A percentile compares a stretch with the other conserved stretches of the same genome.
Evolutionary conservation across 2,888 invertebrate genomes (phyloP).

Genomic region (Bombyx huttoni): DNA sequence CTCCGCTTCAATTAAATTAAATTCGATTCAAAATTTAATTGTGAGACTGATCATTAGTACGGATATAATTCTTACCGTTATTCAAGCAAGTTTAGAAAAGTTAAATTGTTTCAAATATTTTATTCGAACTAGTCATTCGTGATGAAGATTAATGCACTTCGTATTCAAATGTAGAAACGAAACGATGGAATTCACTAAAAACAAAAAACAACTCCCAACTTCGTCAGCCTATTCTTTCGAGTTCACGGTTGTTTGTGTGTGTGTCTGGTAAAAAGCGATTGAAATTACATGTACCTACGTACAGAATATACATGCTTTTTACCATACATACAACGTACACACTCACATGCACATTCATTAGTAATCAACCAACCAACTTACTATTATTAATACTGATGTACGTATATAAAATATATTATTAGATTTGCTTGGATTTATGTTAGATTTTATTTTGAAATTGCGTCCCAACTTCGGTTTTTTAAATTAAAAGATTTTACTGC

Average conservation of each 20-base stretch:
- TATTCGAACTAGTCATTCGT: constrained; percentile 1
- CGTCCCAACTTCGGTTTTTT: too few relatives aligned
- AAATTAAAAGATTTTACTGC: too few relatives aligned
- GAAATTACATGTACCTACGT: constrained; percentile 16
- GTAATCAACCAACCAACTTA: constrained; percentile 10
- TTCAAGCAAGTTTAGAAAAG: too few relatives aligned
- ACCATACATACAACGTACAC: constrained; percentile 6
- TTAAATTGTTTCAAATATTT: not conserved
- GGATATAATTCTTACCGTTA: too few relatives aligned
- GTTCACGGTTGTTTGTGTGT: constrained; percentile 26
- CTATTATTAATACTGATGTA: constrained; percentile 12
- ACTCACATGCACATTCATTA: constrained; percentile 17
- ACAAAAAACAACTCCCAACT: constrained; percentile 22
- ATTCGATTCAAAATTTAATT: too few relatives aligned
- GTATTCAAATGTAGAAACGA: constrained; percentile 27
- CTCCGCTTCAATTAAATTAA: too few relatives aligned
- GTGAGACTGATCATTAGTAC: too few relatives aligned
- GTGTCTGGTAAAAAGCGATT: constrained; percentile 29
- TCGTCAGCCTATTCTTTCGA: constrained; percentile 10
- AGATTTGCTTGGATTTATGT: too few relatives aligned
- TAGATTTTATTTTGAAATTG: too few relatives aligned
- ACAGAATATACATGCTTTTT: constrained; percentile 7
- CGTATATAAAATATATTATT: constrained; percentile 3
- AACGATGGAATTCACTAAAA: constrained; percentile 51
- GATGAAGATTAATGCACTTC: constrained; percentile 8